Evolutionary conservation across 2,113 vertebrate species (phyloP).

Genomic region (Fregata magnificens): DNA sequence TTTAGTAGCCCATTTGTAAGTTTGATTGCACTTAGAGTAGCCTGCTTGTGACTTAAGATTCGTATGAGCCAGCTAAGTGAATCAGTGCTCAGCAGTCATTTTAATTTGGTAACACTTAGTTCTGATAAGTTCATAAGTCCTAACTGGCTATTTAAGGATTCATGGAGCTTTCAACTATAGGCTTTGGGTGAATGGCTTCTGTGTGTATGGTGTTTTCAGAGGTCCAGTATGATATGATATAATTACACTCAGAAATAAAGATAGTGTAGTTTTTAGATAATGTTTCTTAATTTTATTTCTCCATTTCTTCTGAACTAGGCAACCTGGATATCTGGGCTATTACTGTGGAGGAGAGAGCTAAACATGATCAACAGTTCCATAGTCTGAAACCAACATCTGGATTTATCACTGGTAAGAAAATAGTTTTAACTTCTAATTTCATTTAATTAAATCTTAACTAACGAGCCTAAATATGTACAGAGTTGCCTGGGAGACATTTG

Average conservation of each 20-base stretch:
- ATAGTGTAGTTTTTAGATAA: not conserved
- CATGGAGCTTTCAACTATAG: not conserved
- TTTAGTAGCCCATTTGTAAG: not conserved
- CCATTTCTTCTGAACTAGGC: constrained; percentile 68
- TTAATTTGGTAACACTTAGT: not conserved
- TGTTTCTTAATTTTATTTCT: not conserved
- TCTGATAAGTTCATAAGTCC: not conserved
- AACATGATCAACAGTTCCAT: constrained; percentile 98
- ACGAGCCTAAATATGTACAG: not conserved
- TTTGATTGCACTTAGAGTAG: not conserved
- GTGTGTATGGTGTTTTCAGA: not conserved
- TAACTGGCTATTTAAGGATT: not conserved
- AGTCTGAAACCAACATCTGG: constrained; percentile 91
- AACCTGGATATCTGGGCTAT: constrained; percentile 94
- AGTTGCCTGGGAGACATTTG: not conserved
- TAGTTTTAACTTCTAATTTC: not conserved
- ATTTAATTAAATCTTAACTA: not conserved
- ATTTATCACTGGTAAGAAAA: constrained; percentile 91
- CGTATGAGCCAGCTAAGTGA: not conserved
- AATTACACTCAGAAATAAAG: not conserved
- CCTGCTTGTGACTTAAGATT: not conserved
- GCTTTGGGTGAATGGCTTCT: not conserved
- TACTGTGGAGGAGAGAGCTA: constrained; percentile 94
- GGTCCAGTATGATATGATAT: not conserved
- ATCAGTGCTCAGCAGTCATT: not conserved